A percentile compares a stretch with the other conserved stretches of the same genome.
Conservation (phyloP, 2,888 invertebrate genomes). For the Cyclophora punctaria region DNA sequence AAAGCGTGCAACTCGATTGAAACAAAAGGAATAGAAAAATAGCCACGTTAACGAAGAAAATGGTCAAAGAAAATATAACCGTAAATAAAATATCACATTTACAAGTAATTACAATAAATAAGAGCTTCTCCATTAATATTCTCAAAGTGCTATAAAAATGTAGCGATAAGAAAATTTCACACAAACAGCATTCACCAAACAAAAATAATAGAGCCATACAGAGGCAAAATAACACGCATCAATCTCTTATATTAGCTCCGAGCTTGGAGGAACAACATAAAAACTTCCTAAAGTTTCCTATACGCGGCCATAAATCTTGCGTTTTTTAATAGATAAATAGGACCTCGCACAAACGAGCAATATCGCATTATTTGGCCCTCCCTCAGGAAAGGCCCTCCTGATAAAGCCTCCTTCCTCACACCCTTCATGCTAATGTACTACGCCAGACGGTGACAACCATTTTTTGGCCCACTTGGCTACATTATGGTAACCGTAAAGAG, state of each 20-base stretch:
- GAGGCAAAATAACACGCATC: slow-evolving; percentile 58
- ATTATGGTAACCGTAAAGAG: slow-evolving; percentile 70
- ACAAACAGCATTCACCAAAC: slow-evolving; percentile 7
- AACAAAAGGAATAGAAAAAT: too few relatives aligned
- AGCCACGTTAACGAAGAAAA: too few relatives aligned
- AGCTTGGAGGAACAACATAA: slow-evolving; percentile 63
- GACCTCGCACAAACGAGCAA: slow-evolving; percentile 74
- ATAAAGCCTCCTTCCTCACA: slow-evolving; percentile 73
- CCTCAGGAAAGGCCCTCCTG: slow-evolving; percentile 74
- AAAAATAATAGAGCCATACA: slow-evolving; percentile 29
- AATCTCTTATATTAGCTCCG: slow-evolving; percentile 65
- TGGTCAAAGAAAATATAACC: too few relatives aligned
- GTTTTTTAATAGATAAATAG: slow-evolving; percentile 76
- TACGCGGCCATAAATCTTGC: slow-evolving; percentile 64
- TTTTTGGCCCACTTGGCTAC: slow-evolving; percentile 75
- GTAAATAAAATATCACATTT: too few relatives aligned
- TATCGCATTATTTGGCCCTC: slow-evolving; percentile 74
- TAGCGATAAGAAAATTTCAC: slow-evolving; percentile 1
- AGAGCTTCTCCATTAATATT: too few relatives aligned
- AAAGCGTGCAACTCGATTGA: too few relatives aligned
- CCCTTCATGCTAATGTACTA: slow-evolving; percentile 73
- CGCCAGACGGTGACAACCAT: slow-evolving; percentile 75
- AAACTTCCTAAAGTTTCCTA: slow-evolving; percentile 69
- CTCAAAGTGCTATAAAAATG: too few relatives aligned
- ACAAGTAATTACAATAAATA: too few relatives aligned